phyloP scores from a whole-genome alignment of 2,888 invertebrate genomes.

The Gnatocerus cornutus region DNA sequence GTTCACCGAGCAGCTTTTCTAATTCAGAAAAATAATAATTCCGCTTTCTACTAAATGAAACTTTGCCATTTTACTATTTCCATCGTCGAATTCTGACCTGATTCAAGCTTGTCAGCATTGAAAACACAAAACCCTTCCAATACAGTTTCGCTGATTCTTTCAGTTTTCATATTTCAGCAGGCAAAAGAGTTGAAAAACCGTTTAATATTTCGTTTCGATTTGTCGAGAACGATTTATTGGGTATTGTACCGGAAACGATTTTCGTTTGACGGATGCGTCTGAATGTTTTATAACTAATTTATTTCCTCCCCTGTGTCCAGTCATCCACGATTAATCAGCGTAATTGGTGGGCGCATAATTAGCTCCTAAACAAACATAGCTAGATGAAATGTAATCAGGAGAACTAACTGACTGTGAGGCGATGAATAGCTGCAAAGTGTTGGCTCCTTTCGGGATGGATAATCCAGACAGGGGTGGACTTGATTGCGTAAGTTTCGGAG shows the following conservation, averaged over 20 bases:
- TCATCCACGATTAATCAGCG: constrained; percentile 33
- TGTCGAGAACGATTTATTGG: constrained; percentile 5
- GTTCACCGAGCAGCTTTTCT: constrained; percentile 19
- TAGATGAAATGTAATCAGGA: constrained; percentile 41
- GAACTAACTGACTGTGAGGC: constrained; percentile 34
- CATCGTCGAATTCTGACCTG: constrained; percentile 15
- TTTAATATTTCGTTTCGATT: constrained; percentile 10
- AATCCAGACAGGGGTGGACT: constrained; percentile 23
- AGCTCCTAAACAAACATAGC: constrained; percentile 35
- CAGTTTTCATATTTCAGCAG: constrained; percentile 16
- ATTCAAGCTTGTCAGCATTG: constrained; percentile 21
- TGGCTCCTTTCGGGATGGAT: constrained; percentile 4
- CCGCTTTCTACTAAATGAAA: constrained; percentile 31
- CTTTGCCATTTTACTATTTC: constrained; percentile 22
- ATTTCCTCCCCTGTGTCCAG: constrained; percentile 26
- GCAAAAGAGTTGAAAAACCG: constrained; percentile 10
- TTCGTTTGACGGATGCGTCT: constrained; percentile 10
- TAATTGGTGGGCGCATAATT: constrained; percentile 39
- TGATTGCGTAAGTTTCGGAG: constrained; percentile 16
- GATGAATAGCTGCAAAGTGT: constrained; percentile 34
- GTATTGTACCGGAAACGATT: background rate
- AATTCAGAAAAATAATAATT: constrained; percentile 34
- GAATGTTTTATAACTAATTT: constrained; percentile 34
- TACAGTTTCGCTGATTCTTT: constrained; percentile 19
- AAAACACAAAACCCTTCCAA: constrained; percentile 14